Conservation (phyloP, 2,797 vertebrate genomes). For the Ceyx erithaca region DNA sequence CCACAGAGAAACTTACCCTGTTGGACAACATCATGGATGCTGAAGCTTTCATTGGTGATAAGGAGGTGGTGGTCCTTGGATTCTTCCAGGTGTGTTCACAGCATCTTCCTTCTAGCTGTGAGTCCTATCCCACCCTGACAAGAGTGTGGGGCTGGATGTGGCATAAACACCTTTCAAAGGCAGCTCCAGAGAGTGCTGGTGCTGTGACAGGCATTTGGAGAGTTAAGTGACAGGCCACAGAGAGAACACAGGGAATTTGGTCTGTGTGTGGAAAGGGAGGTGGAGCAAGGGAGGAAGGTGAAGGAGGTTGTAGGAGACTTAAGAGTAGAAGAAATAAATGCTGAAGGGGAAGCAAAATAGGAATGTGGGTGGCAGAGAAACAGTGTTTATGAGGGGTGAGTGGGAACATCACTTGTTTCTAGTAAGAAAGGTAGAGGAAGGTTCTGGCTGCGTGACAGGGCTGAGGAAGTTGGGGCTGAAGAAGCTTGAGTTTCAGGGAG, state of each 20-base stretch:
- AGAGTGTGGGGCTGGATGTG: not conserved
- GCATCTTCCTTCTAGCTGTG: not conserved
- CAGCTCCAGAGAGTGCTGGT: not conserved
- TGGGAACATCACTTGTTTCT: not conserved
- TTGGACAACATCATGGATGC: slow-evolving; percentile 34
- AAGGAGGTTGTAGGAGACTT: not conserved
- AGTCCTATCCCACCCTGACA: not conserved
- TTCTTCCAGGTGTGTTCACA: slow-evolving; percentile 80
- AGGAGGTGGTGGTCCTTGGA: slow-evolving; percentile 75
- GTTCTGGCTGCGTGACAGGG: not conserved
- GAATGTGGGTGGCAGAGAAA: not conserved
- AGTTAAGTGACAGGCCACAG: not conserved
- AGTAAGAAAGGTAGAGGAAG: not conserved
- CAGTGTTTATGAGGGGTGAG: not conserved
- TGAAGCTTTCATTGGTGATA: slow-evolving; percentile 49
- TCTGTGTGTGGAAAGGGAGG: not conserved
- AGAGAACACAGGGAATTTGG: not conserved
- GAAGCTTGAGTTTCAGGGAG: not conserved
- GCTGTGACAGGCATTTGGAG: not conserved
- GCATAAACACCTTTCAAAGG: not conserved
- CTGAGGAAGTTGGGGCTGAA: not conserved
- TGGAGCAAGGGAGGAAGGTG: not conserved
- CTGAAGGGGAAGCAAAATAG: not conserved
- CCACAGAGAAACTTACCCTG: not conserved
- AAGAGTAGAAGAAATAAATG: not conserved